phyloP scores from a whole-genome alignment of 1,140 invertebrate species.

The Plutomurus gul region DNA sequence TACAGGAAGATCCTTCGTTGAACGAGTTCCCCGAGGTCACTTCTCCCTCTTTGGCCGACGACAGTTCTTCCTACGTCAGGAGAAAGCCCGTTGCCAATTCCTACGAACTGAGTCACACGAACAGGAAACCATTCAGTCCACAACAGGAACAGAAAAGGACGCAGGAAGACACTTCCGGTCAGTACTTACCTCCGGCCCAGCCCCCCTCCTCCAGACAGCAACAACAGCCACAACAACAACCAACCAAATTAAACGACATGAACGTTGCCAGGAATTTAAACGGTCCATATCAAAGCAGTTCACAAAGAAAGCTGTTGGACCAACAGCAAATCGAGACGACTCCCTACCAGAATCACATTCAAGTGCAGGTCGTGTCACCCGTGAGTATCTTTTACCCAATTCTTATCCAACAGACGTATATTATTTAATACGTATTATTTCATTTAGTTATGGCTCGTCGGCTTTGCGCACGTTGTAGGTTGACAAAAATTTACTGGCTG shows the following conservation, averaged over 20 bases:
- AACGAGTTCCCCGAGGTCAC: conserved; percentile 13
- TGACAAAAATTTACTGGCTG: no score
- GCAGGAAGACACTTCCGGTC: not conserved
- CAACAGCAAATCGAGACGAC: conserved; percentile 48
- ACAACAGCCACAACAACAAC: not conserved
- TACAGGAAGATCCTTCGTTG: not conserved
- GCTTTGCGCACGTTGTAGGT: no score
- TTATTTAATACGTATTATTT: no score
- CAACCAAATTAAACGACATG: no score
- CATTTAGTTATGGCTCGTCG: no score
- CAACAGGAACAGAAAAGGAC: not conserved
- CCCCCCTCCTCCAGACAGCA: not conserved
- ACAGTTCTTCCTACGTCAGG: not conserved
- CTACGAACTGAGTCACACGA: not conserved
- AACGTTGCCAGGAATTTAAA: no score
- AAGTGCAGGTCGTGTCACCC: not conserved
- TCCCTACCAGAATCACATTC: conserved; percentile 10
- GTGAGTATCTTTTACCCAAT: not conserved
- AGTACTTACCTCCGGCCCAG: not conserved
- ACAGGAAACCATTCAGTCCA: not conserved
- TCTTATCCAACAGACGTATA: no score
- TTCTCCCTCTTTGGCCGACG: not conserved
- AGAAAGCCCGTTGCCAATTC: not conserved
- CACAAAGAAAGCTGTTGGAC: conserved; percentile 17
- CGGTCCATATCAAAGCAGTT: not conserved